Conservation (phyloP, 2,888 invertebrate genomes). For the Trissonchulus latispiculum region DNA sequence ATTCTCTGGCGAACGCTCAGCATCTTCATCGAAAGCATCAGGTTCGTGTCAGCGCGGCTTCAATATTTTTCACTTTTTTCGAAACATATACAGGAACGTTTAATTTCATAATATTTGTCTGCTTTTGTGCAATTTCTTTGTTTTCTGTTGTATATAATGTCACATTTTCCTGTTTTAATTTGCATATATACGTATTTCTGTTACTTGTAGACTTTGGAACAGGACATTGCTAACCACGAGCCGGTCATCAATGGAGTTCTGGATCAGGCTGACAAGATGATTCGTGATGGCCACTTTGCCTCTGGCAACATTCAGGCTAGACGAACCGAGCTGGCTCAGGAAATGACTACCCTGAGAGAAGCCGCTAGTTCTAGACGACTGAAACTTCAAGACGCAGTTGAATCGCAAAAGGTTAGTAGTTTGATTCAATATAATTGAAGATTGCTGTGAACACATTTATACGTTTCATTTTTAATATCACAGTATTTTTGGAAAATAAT, state of each 20-base stretch:
- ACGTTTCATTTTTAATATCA: no score
- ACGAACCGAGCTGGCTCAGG: constrained; percentile 54
- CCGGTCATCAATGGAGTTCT: constrained; percentile 65
- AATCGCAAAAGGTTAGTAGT: constrained; percentile 62
- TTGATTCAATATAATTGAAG: no score
- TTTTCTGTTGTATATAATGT: no score
- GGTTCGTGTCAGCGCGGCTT: no score
- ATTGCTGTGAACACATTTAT: no score
- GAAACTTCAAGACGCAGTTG: constrained; percentile 63
- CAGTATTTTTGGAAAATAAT: no score
- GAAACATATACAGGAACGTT: no score
- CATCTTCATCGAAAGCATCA: constrained; percentile 85
- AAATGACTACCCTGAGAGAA: constrained; percentile 7
- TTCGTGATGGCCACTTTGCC: constrained; percentile 74
- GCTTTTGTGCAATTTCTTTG: no score
- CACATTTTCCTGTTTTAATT: no score
- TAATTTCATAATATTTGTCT: no score
- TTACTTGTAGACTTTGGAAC: constrained; percentile 58
- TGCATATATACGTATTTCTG: no score
- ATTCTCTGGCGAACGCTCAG: constrained; percentile 63
- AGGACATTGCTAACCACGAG: constrained; percentile 75
- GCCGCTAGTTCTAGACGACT: constrained; percentile 38
- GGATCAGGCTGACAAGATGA: constrained; percentile 65
- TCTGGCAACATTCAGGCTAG: constrained; percentile 60
- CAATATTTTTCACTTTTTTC: no score